A percentile compares a stretch with the other conserved stretches of the same genome.
Evolutionary conservation across 2,797 vertebrate genomes (phyloP).

Genomic region (Ciconia nigra): DNA sequence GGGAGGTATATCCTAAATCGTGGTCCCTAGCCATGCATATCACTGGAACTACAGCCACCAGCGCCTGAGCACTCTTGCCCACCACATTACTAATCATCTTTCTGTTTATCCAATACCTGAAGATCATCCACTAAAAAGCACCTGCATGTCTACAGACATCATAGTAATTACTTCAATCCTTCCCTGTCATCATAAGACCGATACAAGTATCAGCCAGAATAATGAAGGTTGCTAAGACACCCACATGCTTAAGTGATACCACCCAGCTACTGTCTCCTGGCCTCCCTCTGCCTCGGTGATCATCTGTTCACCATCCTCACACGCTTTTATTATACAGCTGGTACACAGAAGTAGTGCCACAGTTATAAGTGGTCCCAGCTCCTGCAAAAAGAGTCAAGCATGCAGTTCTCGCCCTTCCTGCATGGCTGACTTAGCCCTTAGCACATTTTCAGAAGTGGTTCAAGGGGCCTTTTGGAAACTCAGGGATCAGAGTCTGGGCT

Average conservation of each 20-base stretch:
- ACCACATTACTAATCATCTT: neutral
- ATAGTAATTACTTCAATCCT: neutral
- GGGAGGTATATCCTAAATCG: neutral
- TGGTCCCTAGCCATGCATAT: neutral
- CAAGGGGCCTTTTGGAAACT: neutral
- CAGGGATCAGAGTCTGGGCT: neutral
- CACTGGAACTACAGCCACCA: neutral
- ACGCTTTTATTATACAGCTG: fast-evolving
- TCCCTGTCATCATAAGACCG: neutral
- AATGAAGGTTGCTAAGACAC: neutral
- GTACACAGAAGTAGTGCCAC: neutral
- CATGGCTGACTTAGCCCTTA: fast-evolving
- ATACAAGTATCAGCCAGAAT: neutral
- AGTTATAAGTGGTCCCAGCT: neutral
- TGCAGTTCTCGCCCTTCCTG: neutral
- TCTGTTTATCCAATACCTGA: neutral
- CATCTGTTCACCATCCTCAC: neutral
- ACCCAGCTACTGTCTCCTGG: neutral
- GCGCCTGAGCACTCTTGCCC: neutral
- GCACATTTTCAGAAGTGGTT: neutral
- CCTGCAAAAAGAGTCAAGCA: neutral
- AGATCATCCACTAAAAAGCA: neutral
- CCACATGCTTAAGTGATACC: fast-evolving
- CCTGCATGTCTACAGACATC: neutral
- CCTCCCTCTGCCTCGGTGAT: neutral